Base-by-base conservation (phyloP, 2,113 vertebrate species). In the Sciurus niger region DNA sequence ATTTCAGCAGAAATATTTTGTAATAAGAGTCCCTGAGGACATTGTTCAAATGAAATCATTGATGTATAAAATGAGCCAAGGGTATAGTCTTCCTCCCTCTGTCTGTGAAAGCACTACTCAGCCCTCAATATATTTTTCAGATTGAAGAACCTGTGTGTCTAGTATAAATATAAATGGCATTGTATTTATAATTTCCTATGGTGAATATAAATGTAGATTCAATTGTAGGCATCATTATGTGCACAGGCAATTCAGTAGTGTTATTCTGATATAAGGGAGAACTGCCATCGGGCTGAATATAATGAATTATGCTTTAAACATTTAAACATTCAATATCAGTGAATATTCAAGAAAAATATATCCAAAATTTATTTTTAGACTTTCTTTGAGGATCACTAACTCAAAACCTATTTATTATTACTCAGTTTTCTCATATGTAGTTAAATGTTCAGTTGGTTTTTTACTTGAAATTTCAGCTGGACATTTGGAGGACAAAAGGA, bases 1-100 rank as follows among this genome's bases (percentile, higher is more conserved):
- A 83, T 85, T 77, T 92, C 43, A 55, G 32, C 51, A 30, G 34
- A 77, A 68, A 51, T 84, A 67, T n/a, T 90, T 97, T 95, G 72
- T 94, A 87, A 67, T 22, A 74, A 11, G 20, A 63, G 34, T 14
- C 37, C n/a, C 2, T 84, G 73, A 37, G 5, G 18, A 51, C 16
- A 76, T 70, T 8, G 24, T 78, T 78, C 22, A 55, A 90, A 92
- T 43, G 63, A 40, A 53, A 63, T 92, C n/a, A 58, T 67, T 86
- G 10, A 28, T 76, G 6, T 28, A 37, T 93, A 53, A 88, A 93
- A 87, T 67, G 37, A 73, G 53, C 43, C 20, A 17, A 90, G 13
- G 4, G 32, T n/a, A 8, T 18, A 51, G 20, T 84, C 9, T 53
- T 43, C 13, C 34, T 46, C 46, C 53, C 20, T 82, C 46, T 73